Conservation (phyloP, 2,888 invertebrate species). For the Cerastis rubricosa region DNA sequence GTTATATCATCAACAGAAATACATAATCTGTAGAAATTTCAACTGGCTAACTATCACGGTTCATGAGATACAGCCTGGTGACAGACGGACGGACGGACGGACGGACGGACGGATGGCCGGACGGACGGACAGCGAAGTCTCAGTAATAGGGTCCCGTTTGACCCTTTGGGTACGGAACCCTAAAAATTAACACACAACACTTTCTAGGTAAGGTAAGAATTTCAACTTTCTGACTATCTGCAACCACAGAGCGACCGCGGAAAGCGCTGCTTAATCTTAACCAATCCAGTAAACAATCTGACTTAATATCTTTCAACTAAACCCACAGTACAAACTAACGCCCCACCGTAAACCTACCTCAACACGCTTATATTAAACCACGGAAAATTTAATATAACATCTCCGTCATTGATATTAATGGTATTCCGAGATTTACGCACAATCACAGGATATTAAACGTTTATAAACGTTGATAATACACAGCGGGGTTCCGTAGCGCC, state of each 20-base stretch:
- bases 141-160: no score
- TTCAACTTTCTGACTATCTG: neutral
- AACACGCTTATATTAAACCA: constrained; percentile 40
- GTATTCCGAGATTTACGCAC: constrained; percentile 63
- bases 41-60: no score
- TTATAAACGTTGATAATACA: constrained; percentile 64
- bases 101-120: no score
- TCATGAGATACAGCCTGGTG: no score
- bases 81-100: no score
- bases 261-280: neutral
- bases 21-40: no score
- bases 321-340: constrained; percentile 24
- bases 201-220: no score
- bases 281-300: neutral
- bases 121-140: no score
- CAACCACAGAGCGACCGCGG: neutral
- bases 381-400: constrained; percentile 62
- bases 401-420: constrained; percentile 64
- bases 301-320: constrained; percentile 6
- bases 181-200: no score
- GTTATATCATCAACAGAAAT: no score
- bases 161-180: no score
- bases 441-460: constrained; percentile 65
- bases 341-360: constrained; percentile 49
- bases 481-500: constrained; percentile 53